Evolutionary conservation across 1,140 invertebrate genomes (phyloP).

Genomic region (Drosophila orena): DNA sequence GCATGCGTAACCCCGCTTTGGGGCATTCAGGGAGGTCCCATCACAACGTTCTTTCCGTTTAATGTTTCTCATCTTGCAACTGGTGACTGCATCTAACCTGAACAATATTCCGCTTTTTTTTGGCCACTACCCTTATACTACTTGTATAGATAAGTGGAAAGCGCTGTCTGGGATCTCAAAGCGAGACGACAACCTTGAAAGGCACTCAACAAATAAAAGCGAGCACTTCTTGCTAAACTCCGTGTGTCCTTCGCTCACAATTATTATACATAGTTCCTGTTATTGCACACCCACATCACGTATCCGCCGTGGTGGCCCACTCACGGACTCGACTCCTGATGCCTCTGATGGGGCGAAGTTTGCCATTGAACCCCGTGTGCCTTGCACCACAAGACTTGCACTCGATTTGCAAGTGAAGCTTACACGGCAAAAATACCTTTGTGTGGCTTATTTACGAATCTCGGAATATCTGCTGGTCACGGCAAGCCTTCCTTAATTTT

Average conservation of each 20-base stretch:
- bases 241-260: constrained; percentile 39
- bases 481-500: not conserved
- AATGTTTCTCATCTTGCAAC: constrained; percentile 46
- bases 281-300: constrained; percentile 39
- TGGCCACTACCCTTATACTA: not conserved
- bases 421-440: not conserved
- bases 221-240: constrained; percentile 2
- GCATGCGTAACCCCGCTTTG: constrained; percentile 62
- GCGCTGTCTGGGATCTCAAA: constrained; percentile 55
- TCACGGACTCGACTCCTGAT: constrained; percentile 26
- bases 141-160: constrained; percentile 54
- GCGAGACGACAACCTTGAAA: constrained; percentile 66
- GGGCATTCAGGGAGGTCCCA: constrained; percentile 10
- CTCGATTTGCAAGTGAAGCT: not conserved
- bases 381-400: constrained; percentile 4
- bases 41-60: constrained; percentile 28
- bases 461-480: not conserved
- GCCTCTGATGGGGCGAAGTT: not conserved
- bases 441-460: not conserved
- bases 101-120: constrained; percentile 11
- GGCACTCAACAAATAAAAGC: constrained; percentile 74
- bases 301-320: constrained; percentile 33
- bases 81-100: constrained; percentile 34
- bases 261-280: constrained; percentile 51
- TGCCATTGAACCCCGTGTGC: not conserved